Base-by-base conservation (phyloP, 2,113 vertebrate genomes). In the Pygoscelis antarcticus region DNA sequence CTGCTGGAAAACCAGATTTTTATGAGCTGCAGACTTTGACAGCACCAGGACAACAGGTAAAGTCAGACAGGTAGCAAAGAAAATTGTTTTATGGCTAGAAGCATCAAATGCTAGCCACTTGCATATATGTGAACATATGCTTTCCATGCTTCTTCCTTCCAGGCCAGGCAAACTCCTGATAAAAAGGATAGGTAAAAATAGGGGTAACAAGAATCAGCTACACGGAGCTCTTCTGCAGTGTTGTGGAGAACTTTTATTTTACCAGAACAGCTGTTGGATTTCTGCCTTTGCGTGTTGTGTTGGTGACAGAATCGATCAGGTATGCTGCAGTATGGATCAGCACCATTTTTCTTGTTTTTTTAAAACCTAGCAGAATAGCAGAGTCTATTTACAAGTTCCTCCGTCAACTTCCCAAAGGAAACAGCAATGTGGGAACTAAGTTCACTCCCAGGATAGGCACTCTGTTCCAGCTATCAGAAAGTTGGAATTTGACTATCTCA, bases 211-310 rank as follows among this genome's bases (percentile, higher is more conserved):
- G n/a, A 54, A 61, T 40, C 65, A 75, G 80, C 86, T 78, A 65
- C 49, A 17, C 30, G 18, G 57, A 79, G 44, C 57, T 89, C 52
- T 54, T 51, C 55, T 60, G 68, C 21, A 78, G 6, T 5, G 29
- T 9, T 14, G 23, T 22, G n/a, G 77, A 93, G 80, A 90, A 70
- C 36, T 80, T 89, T 83, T 89, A 89, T 93, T 94, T 75, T 23
- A 83, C 46, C 66, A 44, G 42, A 64, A 21, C 30, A 57, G 57
- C 44, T 40, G 12, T 0, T 44, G 60, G n/a, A 40, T 76, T 71
- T 62, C 60, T 90, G 55, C 55, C 83, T 83, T 18, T 38, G 44
- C 0, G 0, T 17, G n/a, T 26, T 4, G 6, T 38, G 30, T 19
- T 49, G 58, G 49, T 42, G 36, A 36, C 40, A 87, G 46, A 69